A percentile compares a stretch with the other conserved stretches of the same genome.
Conservation (phyloP, 2,113 vertebrate species). For the Scytalopus superciliaris region DNA sequence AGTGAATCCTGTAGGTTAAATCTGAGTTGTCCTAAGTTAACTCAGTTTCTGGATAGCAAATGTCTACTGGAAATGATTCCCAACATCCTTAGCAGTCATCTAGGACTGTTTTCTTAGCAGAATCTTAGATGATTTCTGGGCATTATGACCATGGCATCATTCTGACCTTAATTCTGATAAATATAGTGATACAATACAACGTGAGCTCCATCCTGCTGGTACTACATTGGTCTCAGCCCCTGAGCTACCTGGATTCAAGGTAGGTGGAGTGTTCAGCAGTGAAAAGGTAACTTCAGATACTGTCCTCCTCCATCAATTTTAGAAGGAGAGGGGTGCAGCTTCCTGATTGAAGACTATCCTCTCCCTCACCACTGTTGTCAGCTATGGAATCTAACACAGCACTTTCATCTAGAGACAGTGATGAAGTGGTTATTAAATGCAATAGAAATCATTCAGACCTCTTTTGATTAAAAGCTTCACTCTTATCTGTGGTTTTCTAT, state of each 20-base stretch:
- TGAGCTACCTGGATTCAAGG: not conserved
- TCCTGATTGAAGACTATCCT: not conserved
- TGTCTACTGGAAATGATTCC: not conserved
- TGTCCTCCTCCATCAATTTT: not conserved
- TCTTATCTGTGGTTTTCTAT: not conserved
- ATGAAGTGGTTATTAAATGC: slow-evolving; percentile 53
- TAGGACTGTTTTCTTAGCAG: not conserved
- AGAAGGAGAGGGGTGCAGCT: not conserved
- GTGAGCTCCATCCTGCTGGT: not conserved
- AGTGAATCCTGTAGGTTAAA: not conserved
- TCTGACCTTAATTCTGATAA: not conserved
- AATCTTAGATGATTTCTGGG: not conserved
- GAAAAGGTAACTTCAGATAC: not conserved
- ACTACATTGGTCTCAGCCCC: not conserved
- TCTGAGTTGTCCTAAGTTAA: not conserved
- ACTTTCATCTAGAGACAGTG: not conserved
- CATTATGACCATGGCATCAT: not conserved
- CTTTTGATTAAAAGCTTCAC: slow-evolving; percentile 39
- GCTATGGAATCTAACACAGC: not conserved
- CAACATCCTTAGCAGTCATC: not conserved
- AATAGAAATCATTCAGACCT: slow-evolving; percentile 31
- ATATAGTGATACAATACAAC: not conserved
- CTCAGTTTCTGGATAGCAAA: not conserved
- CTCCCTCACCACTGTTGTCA: not conserved
- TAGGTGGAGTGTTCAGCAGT: not conserved